phyloP scores from a whole-genome alignment of 2,113 vertebrate species.

The Alethe castanea region DNA sequence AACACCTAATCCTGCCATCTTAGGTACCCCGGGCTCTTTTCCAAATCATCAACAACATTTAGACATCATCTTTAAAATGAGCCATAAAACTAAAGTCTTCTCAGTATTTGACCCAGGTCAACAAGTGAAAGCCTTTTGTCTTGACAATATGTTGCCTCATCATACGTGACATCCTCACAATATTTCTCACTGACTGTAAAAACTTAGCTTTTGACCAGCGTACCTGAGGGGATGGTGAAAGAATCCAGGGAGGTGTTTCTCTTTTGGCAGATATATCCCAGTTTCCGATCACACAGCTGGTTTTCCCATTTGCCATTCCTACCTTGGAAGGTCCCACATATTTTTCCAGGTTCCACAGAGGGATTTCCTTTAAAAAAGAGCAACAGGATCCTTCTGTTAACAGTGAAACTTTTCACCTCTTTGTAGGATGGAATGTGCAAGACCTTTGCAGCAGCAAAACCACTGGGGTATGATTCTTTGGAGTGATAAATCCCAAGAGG shows the following conservation, averaged over 20 bases:
- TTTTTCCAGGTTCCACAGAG: conserved; percentile 78
- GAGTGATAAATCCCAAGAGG: not conserved
- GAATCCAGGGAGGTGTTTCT: conserved; percentile 77
- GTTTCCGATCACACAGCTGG: conserved; percentile 76
- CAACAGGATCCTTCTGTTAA: not conserved
- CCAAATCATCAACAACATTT: not conserved
- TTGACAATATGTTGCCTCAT: not conserved
- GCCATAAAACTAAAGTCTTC: not conserved
- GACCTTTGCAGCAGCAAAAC: not conserved
- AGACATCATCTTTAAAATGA: not conserved
- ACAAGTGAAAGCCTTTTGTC: not conserved
- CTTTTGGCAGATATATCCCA: conserved; percentile 91
- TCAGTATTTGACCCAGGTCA: not conserved
- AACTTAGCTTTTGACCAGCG: not conserved
- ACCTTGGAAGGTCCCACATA: conserved; percentile 85
- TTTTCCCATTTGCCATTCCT: conserved; percentile 90
- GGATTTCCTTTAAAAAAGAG: conserved; percentile 81
- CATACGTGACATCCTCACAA: not conserved
- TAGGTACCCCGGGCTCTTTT: not conserved
- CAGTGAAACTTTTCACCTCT: not conserved
- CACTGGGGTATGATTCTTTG: not conserved
- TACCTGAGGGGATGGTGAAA: conserved; percentile 61
- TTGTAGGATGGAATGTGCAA: not conserved
- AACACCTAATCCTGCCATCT: not conserved
- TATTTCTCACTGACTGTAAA: not conserved